phyloP scores from a whole-genome alignment of 1,140 invertebrate genomes.

The Schlechtendalia chinensis region DNA sequence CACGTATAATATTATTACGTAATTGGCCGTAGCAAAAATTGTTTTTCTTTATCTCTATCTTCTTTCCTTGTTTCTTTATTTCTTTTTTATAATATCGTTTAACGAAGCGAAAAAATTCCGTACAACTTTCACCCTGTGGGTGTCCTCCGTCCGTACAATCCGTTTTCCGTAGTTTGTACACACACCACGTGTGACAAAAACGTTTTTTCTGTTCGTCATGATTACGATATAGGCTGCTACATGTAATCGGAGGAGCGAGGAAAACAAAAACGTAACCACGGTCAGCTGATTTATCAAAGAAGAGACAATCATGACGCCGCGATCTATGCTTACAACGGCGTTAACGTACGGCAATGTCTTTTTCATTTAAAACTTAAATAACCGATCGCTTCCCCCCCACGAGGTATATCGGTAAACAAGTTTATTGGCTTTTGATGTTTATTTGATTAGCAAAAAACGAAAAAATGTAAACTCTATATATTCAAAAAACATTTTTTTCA shows the following conservation, averaged over 20 bases:
- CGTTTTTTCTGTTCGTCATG: conserved; percentile 9
- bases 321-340: too few species aligned
- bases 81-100: neutral
- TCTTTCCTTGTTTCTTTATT: too few species aligned
- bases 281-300: neutral
- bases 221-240: neutral
- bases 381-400: too few species aligned
- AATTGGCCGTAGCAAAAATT: neutral
- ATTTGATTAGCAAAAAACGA: too few species aligned
- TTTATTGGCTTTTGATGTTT: too few species aligned
- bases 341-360: too few species aligned
- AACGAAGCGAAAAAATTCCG: conserved; percentile 11
- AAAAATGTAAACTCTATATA: too few species aligned
- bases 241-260: neutral
- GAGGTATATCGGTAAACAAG: too few species aligned
- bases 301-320: neutral
- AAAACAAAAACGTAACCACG: neutral
- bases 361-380: too few species aligned
- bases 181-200: neutral
- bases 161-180: neutral
- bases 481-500: too few species aligned
- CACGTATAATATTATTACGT: neutral
- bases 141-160: conserved; percentile 1
- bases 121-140: conserved; percentile 39
- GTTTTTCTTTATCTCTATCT: neutral